These are phyloP conservation scores for Alligator sinensis DNA, from an alignment of 2,113 vertebrate genomes.

Conservation along the genomic window DNA sequence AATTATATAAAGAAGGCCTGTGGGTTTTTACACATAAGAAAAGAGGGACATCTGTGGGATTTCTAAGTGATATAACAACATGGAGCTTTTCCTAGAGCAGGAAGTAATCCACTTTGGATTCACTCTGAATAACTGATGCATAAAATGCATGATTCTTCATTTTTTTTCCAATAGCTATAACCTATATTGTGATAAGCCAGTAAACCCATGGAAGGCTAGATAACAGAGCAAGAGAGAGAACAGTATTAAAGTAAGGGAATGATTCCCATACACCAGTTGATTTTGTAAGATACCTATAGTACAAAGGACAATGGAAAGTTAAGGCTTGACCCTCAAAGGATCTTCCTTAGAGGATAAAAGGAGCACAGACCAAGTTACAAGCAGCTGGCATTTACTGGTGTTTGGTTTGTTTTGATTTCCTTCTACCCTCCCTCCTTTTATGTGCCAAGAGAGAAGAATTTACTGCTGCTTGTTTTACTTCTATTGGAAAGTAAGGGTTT, in stretches of 20 bases:
- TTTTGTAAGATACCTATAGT: fast-evolving
- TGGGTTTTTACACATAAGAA: background rate
- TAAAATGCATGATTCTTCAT: background rate
- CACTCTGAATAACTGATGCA: background rate
- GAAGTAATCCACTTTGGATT: background rate
- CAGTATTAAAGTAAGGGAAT: background rate
- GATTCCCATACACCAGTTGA: background rate
- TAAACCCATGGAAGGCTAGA: background rate
- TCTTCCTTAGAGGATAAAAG: background rate
- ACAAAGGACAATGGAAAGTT: background rate
- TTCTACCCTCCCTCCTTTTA: background rate
- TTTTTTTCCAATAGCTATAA: background rate
- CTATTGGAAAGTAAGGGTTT: background rate
- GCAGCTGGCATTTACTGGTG: background rate
- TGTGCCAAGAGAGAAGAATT: background rate
- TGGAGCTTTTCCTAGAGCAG: background rate
- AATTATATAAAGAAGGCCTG: background rate
- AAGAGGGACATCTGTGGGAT: background rate
- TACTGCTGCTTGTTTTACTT: background rate
- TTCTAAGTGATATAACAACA: background rate
- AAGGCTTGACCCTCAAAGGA: background rate
- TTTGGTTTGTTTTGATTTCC: background rate
- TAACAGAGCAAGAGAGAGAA: background rate
- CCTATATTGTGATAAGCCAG: background rate
- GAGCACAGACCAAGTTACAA: background rate